These are phyloP conservation scores for Characodon lateralis DNA, from an alignment of 2,797 vertebrate species.

Conservation along the genomic window DNA sequence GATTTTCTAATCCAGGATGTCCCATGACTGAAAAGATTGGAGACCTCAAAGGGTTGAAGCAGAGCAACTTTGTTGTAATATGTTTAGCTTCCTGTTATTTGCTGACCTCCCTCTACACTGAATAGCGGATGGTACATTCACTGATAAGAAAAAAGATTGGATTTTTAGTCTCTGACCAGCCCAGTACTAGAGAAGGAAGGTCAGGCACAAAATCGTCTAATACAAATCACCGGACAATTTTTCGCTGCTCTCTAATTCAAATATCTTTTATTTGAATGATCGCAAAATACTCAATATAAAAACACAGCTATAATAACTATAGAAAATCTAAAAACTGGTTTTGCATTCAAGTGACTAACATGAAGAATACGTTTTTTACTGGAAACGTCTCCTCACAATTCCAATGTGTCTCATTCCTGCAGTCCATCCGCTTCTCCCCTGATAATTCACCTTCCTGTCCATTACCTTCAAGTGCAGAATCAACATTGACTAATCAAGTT, in stretches of 20 bases:
- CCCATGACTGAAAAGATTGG: too few species aligned
- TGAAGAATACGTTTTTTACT: slow-evolving; percentile 42
- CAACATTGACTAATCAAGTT: slow-evolving; percentile 57
- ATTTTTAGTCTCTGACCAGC: too few species aligned
- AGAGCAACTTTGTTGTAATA: not conserved
- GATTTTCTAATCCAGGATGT: too few species aligned
- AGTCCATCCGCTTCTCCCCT: slow-evolving; percentile 36
- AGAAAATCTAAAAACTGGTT: slow-evolving; percentile 4
- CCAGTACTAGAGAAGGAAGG: not conserved
- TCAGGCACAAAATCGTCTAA: not conserved
- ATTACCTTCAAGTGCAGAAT: slow-evolving; percentile 57
- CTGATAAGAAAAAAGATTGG: too few species aligned
- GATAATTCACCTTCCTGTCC: slow-evolving; percentile 45
- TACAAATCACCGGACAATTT: not conserved
- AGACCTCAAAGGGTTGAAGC: too few species aligned
- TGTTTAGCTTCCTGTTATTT: not conserved
- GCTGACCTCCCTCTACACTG: not conserved
- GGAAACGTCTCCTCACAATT: slow-evolving; percentile 44
- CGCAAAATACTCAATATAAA: not conserved
- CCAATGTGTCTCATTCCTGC: slow-evolving; percentile 36
- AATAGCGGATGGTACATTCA: not conserved
- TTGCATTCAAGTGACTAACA: slow-evolving; percentile 30
- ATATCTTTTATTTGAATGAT: not conserved
- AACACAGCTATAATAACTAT: not conserved
- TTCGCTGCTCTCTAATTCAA: not conserved